Conservation (phyloP, 2,113 vertebrate genomes). For the Trichechus manatus region DNA sequence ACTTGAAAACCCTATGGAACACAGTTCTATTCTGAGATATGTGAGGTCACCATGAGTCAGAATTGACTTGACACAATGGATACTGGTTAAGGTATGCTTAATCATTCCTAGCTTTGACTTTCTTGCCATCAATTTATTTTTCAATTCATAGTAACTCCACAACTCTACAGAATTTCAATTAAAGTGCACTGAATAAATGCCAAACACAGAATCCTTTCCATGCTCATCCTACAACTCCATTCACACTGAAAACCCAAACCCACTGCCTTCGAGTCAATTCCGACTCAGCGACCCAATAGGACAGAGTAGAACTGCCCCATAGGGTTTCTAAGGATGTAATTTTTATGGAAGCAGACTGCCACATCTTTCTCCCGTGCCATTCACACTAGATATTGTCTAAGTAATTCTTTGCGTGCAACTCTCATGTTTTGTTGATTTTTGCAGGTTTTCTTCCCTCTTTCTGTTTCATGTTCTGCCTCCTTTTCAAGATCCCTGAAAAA, state of each 20-base stretch:
- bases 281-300: too few relatives aligned
- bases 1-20: too few relatives aligned
- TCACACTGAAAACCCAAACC: neutral
- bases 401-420: neutral
- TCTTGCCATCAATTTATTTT: slow-evolving; percentile 34
- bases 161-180: neutral
- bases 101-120: neutral
- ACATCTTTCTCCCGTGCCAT: neutral
- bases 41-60: too few relatives aligned
- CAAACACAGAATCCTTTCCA: neutral
- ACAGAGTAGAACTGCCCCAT: too few relatives aligned
- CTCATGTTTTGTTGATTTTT: neutral
- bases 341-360: too few relatives aligned
- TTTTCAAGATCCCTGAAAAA: neutral
- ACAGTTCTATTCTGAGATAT: too few relatives aligned
- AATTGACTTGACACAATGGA: too few relatives aligned
- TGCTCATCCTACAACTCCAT: neutral
- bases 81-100: neutral
- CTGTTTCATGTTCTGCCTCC: neutral
- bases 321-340: too few relatives aligned
- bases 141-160: neutral
- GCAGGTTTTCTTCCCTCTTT: neutral
- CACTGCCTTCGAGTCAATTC: too few relatives aligned
- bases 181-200: neutral
- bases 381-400: neutral